Percentiles rank a stretch among this genome's conserved stretches.
phyloP scores from a whole-genome alignment of 2,113 vertebrate species.

The Astatotilapia flaviijosephi region DNA sequence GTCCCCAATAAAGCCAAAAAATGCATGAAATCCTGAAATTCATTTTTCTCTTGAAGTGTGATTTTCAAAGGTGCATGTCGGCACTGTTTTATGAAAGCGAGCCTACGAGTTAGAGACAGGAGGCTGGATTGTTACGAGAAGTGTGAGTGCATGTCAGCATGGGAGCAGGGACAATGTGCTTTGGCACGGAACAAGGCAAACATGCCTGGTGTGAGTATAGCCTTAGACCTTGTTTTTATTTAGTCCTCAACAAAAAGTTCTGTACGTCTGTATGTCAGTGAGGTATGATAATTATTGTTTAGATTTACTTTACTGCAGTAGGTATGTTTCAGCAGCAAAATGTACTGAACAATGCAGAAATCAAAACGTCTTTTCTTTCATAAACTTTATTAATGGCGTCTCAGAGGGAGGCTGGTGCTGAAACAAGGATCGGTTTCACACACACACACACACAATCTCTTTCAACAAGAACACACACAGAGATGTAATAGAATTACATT shows the following conservation, averaged over 20 bases:
- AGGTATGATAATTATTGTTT: constrained; percentile 54
- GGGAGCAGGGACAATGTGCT: neutral
- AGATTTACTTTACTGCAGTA: constrained; percentile 8
- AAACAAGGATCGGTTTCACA: constrained; percentile 20
- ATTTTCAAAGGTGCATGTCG: neutral
- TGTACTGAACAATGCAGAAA: constrained; percentile 23
- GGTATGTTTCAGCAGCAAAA: neutral
- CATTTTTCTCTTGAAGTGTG: neutral
- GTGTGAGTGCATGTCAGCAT: neutral
- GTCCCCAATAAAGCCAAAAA: neutral
- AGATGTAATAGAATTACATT: neutral
- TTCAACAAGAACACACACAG: neutral
- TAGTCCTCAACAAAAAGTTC: neutral
- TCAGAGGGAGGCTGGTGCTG: neutral
- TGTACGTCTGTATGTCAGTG: neutral
- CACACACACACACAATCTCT: neutral
- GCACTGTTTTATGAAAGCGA: neutral
- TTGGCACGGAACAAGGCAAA: neutral
- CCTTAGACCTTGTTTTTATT: neutral
- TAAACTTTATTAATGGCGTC: neutral
- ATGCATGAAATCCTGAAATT: neutral
- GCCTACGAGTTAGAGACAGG: neutral
- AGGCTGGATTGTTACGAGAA: neutral
- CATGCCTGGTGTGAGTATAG: neutral
- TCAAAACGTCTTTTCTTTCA: neutral